Base-by-base conservation (phyloP, 2,113 vertebrate genomes). In the Quiscalus mexicanus region DNA sequence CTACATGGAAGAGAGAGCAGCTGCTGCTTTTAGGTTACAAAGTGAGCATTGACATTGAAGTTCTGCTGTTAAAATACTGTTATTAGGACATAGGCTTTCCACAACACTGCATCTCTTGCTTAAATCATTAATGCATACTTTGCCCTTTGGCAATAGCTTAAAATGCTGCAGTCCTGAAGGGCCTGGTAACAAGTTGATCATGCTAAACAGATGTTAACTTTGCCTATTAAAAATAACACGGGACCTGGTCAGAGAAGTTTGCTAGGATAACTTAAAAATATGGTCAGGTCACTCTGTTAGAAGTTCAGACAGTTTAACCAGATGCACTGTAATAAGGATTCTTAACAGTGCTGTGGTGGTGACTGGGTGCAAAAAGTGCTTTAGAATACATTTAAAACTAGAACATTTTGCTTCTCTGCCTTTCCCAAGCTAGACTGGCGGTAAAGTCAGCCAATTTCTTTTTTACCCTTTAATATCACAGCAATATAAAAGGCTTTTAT, bases 81-180 rank as follows among this genome's bases (percentile, higher is more conserved):
- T 92, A 60, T 35, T 69, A 53, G 55, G 67, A 62, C 69, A 74
- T 37, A 23, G n/a, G 18, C 77, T 95, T 93, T 95, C 77, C 63
- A 76, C 63, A 80, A 73, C 81, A 63, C 28, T 74, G 55, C 78
- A 15, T 83, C 27, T 82, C 39, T 55, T 76, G 74, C 69, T 76
- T 80, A 83, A 93, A 84, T 92, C 4, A 6, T 59, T 93, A 92
- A 93, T 92, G 73, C 44, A 50, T 90, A 35, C 63, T 92, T 69
- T 93, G 85, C 90, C 88, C 73, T 95, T 94, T 56, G 84, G 93
- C 87, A 92, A 4, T 75, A 84, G 68, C 31, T 89, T 68, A 41
- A 92, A 90, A 89, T 64, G 20, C 60, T 68, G 56, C 47, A 18
- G 64, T 78, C 71, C 64, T 95, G 83, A 90, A 94, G 75, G 52